These are phyloP conservation scores for Enteromius mattozi DNA, from an alignment of 2,797 vertebrate genomes.

Conservation along the genomic window DNA sequence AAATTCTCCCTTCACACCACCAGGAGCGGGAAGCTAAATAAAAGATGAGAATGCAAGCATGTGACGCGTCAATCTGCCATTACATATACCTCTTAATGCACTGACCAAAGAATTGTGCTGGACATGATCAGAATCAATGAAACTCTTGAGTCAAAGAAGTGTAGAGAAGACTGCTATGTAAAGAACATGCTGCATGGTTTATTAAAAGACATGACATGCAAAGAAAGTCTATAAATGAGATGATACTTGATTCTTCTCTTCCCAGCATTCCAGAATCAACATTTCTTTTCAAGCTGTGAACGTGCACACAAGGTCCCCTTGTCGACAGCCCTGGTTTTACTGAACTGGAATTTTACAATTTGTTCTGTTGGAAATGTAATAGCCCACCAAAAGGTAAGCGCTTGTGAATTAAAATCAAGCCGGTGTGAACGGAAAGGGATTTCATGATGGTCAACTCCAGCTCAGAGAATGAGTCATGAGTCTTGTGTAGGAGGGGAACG, in stretches of 20 bases:
- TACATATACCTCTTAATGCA: conserved; percentile 24
- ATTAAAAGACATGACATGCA: neutral
- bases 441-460: conserved; percentile 31
- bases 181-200: neutral
- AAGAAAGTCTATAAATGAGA: neutral
- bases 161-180: neutral
- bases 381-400: neutral
- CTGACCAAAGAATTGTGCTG: conserved; percentile 24
- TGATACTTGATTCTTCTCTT: neutral
- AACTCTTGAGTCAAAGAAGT: neutral
- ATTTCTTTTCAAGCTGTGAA: neutral
- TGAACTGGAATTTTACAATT: conserved; percentile 3
- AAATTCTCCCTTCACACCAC: conserved; percentile 43
- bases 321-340: conserved; percentile 4
- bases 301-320: neutral
- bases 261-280: neutral
- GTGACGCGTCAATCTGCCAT: conserved; percentile 55
- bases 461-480: conserved; percentile 53
- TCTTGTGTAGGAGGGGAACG: conserved; percentile 52
- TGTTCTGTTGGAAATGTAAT: neutral
- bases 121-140: conserved; percentile 34
- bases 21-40: conserved; percentile 58
- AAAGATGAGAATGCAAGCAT: conserved; percentile 64
- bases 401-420: conserved; percentile 46
- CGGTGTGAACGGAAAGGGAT: conserved; percentile 14